Evolutionary conservation across 2,888 invertebrate genomes (phyloP).

Genomic region (Phaonia tiefii): DNA sequence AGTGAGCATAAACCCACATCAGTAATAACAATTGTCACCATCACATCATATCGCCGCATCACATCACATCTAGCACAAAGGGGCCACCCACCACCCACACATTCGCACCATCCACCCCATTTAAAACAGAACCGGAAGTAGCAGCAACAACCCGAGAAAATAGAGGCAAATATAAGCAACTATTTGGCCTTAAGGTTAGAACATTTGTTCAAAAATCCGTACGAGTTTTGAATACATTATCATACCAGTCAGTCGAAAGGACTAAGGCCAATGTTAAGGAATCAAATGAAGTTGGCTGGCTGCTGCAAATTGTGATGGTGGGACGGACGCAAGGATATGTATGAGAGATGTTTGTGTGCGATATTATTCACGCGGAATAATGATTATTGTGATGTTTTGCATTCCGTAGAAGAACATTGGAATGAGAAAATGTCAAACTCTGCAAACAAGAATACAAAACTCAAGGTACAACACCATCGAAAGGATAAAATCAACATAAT

Average conservation of each 20-base stretch:
- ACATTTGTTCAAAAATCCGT: constrained; percentile 41
- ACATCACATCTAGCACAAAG: not conserved
- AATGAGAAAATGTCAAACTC: not conserved
- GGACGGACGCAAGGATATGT: not conserved
- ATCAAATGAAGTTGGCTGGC: too few relatives aligned
- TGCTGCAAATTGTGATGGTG: too few relatives aligned
- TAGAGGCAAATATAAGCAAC: constrained; percentile 53
- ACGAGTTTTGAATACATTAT: constrained; percentile 61
- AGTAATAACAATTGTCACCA: constrained; percentile 54
- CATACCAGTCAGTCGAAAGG: not conserved
- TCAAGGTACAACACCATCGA: not conserved
- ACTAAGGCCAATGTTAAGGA: too few relatives aligned
- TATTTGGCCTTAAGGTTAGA: constrained; percentile 44
- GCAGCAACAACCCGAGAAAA: not conserved
- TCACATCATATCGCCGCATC: too few relatives aligned
- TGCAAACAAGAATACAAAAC: constrained; percentile 6
- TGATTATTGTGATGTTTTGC: constrained; percentile 47
- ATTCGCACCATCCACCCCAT: constrained; percentile 24
- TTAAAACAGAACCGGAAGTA: constrained; percentile 1
- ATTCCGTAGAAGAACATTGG: not conserved
- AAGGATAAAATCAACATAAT: too few relatives aligned
- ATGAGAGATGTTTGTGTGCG: constrained; percentile 10
- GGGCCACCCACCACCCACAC: constrained; percentile 32
- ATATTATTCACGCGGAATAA: constrained; percentile 54
- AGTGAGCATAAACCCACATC: constrained; percentile 1